Conservation (phyloP, 2,888 invertebrate genomes). For the Oscheius sp. region DNA sequence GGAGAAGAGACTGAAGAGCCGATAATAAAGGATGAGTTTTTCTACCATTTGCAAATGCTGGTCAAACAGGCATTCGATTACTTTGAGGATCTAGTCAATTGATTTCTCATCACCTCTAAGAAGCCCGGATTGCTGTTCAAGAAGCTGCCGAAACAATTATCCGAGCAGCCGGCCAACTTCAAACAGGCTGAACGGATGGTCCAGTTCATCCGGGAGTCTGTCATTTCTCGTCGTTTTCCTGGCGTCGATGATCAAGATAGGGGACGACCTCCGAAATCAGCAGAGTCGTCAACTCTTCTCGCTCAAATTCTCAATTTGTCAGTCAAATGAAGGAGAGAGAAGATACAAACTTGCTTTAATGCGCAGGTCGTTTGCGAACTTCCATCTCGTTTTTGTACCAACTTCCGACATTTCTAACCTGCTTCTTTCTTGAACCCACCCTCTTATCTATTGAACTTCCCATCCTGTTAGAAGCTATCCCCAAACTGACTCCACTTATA, state of each 20-base stretch:
- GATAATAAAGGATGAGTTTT: slow-evolving; percentile 40
- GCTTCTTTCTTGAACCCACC: no score
- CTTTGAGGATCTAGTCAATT: slow-evolving; percentile 83
- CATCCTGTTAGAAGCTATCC: no score
- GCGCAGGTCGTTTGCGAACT: no score
- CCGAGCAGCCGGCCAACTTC: slow-evolving; percentile 66
- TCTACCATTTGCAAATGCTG: slow-evolving; percentile 78
- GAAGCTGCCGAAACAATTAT: neutral
- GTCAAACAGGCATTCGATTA: slow-evolving; percentile 90
- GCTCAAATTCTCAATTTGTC: slow-evolving; percentile 87
- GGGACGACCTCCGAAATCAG: slow-evolving; percentile 84
- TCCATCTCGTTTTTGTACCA: neutral
- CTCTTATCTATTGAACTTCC: no score
- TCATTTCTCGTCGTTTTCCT: slow-evolving; percentile 89
- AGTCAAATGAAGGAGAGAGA: neutral
- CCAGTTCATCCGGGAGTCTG: slow-evolving; percentile 76
- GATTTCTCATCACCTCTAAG: slow-evolving; percentile 85
- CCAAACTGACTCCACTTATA: no score
- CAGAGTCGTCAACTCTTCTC: slow-evolving; percentile 87
- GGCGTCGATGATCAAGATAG: slow-evolving; percentile 94
- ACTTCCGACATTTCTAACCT: no score
- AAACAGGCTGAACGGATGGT: slow-evolving; percentile 22
- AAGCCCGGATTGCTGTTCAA: slow-evolving; percentile 9
- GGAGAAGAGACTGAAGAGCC: slow-evolving; percentile 26
- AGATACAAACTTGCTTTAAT: slow-evolving; percentile 30